phyloP scores from a whole-genome alignment of 2,888 invertebrate genomes.

The Amphipyra berbera region DNA sequence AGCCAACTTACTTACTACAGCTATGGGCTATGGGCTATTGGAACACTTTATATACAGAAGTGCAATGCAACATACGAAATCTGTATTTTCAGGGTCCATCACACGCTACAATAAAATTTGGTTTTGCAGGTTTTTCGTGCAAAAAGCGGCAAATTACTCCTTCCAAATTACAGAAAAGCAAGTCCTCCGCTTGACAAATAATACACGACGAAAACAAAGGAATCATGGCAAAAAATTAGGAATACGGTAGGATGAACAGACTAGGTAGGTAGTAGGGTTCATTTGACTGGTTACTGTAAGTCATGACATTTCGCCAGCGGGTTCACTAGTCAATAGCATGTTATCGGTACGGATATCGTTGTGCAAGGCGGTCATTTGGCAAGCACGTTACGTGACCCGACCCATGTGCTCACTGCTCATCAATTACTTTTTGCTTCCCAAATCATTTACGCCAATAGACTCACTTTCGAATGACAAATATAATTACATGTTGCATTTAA shows the following conservation, averaged over 20 bases:
- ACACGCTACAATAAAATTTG: too few relatives aligned
- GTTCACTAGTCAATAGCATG: slow-evolving; percentile 47
- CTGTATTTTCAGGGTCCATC: too few relatives aligned
- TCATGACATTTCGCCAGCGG: slow-evolving; percentile 26
- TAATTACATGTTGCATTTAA: slow-evolving; percentile 21
- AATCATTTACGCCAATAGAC: slow-evolving; percentile 44
- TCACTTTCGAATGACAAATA: slow-evolving; percentile 23
- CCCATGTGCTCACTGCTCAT: slow-evolving; percentile 66
- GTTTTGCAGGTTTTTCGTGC: too few relatives aligned
- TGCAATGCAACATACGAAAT: too few relatives aligned
- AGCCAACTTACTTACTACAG: too few relatives aligned
- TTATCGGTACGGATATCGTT: slow-evolving; percentile 48
- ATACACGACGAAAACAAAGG: too few relatives aligned
- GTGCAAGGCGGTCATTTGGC: slow-evolving; percentile 59
- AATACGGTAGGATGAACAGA: neutral
- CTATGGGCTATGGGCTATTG: too few relatives aligned
- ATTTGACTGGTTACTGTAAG: slow-evolving; percentile 2
- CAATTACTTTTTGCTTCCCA: slow-evolving; percentile 61
- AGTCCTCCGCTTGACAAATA: too few relatives aligned
- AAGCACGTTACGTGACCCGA: slow-evolving; percentile 62
- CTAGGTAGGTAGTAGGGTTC: neutral
- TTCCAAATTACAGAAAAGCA: neutral
- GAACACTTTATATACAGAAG: too few relatives aligned
- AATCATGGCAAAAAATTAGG: neutral
- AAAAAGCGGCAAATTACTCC: neutral